phyloP scores from a whole-genome alignment of 2,888 invertebrate genomes.

The Nomada lathburiana region DNA sequence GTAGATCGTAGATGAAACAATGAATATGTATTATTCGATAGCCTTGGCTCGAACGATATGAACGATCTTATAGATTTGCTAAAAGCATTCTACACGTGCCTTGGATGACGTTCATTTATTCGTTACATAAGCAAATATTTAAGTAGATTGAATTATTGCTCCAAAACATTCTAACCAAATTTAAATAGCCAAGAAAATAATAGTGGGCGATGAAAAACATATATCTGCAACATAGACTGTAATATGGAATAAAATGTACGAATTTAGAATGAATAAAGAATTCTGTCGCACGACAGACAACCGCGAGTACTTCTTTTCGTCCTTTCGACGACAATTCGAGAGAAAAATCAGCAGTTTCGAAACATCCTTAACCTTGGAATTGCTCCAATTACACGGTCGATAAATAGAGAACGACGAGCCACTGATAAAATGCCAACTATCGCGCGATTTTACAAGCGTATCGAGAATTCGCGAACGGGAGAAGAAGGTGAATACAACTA shows the following conservation, averaged over 20 bases:
- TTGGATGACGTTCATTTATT: background rate
- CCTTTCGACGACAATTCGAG: constrained; percentile 2
- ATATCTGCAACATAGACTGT: no score
- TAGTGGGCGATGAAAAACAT: no score
- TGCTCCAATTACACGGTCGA: constrained; percentile 53
- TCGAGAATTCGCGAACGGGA: constrained; percentile 17
- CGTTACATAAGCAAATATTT: background rate
- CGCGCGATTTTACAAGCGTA: constrained; percentile 15
- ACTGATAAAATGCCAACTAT: constrained; percentile 59
- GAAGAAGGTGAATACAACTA: background rate
- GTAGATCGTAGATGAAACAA: no score
- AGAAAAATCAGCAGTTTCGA: constrained; percentile 26
- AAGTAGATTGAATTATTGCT: background rate
- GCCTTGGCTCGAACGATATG: background rate
- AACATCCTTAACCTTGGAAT: constrained; percentile 57
- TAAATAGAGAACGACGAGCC: constrained; percentile 49
- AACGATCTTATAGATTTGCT: background rate
- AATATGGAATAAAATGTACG: no score
- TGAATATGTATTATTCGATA: no score
- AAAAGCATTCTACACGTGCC: background rate
- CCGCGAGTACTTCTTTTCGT: background rate
- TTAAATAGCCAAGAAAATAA: background rate
- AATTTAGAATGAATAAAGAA: background rate
- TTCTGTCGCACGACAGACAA: background rate
- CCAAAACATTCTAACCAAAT: background rate